Base-by-base conservation (phyloP, 2,888 invertebrate genomes). In the Strigamia crassipes region DNA sequence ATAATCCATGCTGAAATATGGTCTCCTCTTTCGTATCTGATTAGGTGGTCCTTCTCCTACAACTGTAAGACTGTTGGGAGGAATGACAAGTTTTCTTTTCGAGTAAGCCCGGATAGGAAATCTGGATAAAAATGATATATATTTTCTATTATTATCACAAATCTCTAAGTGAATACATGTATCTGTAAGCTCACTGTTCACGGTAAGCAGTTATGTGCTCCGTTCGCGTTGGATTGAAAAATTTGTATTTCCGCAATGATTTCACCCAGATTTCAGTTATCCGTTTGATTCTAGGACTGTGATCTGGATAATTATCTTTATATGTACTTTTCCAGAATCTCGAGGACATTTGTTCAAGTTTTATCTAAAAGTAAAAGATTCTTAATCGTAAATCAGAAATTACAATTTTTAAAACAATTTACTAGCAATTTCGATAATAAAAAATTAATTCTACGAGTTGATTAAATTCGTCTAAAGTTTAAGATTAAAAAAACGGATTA, bases 1-100 rank as follows among this genome's bases (percentile, higher is more conserved):
- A 27, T 31, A 73, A 73, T 73, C 73, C 73, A 73, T 73, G 73
- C 73, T 73, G 31, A 73, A 73, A 15, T 27, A 73, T 4, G 73
- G 73, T 27, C 13, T 73, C 10, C 73, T 27, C 10, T 15, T 73
- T 4, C 31, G 27, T 4, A 9, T 2, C 8, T 73, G 73, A 73
- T 73, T 12, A 8, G 73, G 73, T 12, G 23, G 12, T 1, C 73
- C 73, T 31, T n/a, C 12, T 6, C 73, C 73, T 6, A 73, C 27
- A 12, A 73, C 15, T 13, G 8, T 15, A 13, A 73, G 73, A 1
- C 2, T 27, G 12, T 73, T 73, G 9, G 9, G 73, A 27, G 73
- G 73, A 8, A 73, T 8, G 6, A 73, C 4, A 13, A 73, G 12
- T n/a, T n/a, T 10, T 73, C 73, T 73, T 31, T 15, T 73, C 3